Percentiles rank a stretch among this genome's conserved stretches.
Conservation (phyloP, 1,140 invertebrate genomes). For the Neodiprion fabricii region DNA sequence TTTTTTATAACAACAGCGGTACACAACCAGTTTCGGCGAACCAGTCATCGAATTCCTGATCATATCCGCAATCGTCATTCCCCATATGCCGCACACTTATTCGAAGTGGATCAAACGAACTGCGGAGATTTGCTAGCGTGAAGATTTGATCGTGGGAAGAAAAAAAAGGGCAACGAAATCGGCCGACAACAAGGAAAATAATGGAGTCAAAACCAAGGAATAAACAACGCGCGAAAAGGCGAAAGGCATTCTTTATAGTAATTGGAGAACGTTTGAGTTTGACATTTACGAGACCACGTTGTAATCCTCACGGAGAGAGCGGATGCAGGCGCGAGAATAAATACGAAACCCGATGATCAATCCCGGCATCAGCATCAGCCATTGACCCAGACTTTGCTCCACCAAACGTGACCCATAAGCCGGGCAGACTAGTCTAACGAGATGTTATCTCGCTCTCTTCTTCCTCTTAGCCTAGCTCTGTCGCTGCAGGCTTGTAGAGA, state of each 20-base stretch:
- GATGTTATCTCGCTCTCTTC: neutral
- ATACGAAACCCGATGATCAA: neutral
- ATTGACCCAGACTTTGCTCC: neutral
- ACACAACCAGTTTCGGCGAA: too few species aligned
- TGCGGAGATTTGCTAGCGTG: too few species aligned
- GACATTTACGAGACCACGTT: neutral
- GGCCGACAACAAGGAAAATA: neutral
- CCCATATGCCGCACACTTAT: too few species aligned
- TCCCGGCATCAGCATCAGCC: neutral
- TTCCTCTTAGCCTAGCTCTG: neutral
- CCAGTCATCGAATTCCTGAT: too few species aligned
- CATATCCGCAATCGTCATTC: too few species aligned
- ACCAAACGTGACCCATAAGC: constrained; percentile 4
- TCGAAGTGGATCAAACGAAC: too few species aligned
- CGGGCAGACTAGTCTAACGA: neutral
- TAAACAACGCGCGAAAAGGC: too few species aligned
- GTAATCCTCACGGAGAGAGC: neutral
- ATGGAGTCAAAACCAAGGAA: neutral
- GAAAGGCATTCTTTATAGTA: neutral
- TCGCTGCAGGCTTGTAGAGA: too few species aligned
- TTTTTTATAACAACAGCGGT: neutral
- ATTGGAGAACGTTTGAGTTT: neutral
- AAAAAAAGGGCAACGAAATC: neutral
- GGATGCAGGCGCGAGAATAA: neutral
- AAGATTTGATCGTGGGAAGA: too few species aligned